Base-by-base conservation (phyloP, 2,888 invertebrate species). In the Tortricodes alternella region DNA sequence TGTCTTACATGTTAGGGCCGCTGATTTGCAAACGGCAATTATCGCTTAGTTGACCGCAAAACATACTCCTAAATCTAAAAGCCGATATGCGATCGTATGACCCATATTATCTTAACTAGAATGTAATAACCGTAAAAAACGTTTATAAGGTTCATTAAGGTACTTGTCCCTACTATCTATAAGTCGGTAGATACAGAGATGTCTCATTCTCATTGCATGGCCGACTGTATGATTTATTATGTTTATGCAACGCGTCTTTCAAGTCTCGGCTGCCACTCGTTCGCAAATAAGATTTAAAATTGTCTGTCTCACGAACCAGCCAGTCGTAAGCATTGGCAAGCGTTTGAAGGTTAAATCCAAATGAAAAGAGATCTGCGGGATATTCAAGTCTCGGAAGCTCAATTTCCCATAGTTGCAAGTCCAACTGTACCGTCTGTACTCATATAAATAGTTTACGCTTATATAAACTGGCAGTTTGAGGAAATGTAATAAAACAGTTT, bases 341-440 rank as follows among this genome's bases (percentile, higher is more conserved):
- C 74, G 72, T 72, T 77, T 83, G 83, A 87, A 88, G 88, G 87
- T 89, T 85, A 86, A 78, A 80, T 76, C 62, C 66, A 73, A 71
- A 74, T 67, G 64, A 71, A 78, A 74, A 75, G 67, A 65, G 63
- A 67, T 73, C 71, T 70, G 64, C 67, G 63, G 62, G 62, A 65
- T 68, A 64, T 69, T 72, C 63, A 64, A 66, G 63, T 68, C 72
- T 71, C 70, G 53, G 63, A 67, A 65, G 70, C 39, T 2, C 19
- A 11, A 8, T 71, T 86, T 86, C 85, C 78, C 76, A 80, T 80
- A 80, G 80, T 73, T 67, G 57, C 51, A 56, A 62, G 27, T 29
- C 11, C 4, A n/a, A 23, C 23, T 35, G 32, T 19, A 13, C 9
- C 13, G 5, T 6, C 16, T 15, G 11, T 13, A 11, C 6, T 8